Evolutionary conservation across 2,888 invertebrate genomes (phyloP).

Genomic region (Mesorhabditis sp.): DNA sequence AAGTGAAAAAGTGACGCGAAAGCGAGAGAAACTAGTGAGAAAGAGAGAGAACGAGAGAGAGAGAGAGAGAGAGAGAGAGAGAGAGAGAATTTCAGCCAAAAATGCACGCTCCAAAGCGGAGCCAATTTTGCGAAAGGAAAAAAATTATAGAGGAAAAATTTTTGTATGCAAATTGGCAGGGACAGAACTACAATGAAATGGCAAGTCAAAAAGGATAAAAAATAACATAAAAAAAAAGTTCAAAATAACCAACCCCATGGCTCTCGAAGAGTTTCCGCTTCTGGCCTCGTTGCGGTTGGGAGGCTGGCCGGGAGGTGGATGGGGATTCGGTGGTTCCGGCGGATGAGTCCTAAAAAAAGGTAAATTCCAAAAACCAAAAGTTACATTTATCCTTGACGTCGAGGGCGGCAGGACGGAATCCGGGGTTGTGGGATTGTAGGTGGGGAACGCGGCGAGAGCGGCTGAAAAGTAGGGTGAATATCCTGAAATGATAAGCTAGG

Average conservation of each 20-base stretch:
- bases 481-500: too few species aligned
- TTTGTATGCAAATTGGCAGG: not conserved
- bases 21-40: not conserved
- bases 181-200: not conserved
- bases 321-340: not conserved
- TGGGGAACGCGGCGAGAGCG: not conserved
- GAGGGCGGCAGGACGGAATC: not conserved
- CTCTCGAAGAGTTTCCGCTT: not conserved
- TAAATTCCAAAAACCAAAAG: not conserved
- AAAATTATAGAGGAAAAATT: not conserved
- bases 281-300: slow-evolving; percentile 2
- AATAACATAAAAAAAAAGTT: not conserved
- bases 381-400: not conserved
- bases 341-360: too few species aligned
- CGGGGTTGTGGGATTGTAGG: not conserved
- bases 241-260: not conserved
- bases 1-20: not conserved
- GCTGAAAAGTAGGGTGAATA: not conserved
- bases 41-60: not conserved
- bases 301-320: not conserved
- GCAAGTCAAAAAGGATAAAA: not conserved
- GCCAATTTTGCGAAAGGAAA: not conserved
- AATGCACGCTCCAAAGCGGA: too few species aligned
- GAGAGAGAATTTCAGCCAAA: not conserved
- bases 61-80: slow-evolving; percentile 6